These are phyloP conservation scores for Contarinia nasturtii DNA, from an alignment of 1,140 invertebrate genomes.

Conservation along the genomic window DNA sequence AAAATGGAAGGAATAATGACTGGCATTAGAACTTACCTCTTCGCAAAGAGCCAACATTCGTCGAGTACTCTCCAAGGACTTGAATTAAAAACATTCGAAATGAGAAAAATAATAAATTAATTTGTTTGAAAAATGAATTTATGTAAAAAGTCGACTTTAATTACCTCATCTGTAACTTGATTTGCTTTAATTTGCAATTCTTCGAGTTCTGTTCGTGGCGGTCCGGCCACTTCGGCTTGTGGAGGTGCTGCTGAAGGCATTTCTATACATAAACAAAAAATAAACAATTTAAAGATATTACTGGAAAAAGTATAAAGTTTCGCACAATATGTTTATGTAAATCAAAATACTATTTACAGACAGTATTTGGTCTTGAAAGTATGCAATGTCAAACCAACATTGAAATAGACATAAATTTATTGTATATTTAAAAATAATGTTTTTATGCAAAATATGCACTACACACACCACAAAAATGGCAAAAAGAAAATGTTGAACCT, in stretches of 20 bases:
- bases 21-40: constrained; percentile 74
- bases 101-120: not conserved
- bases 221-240: constrained; percentile 22
- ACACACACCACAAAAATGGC: too few species aligned
- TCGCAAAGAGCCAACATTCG: constrained; percentile 91
- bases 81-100: constrained; percentile 28
- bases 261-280: constrained; percentile 21
- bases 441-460: too few species aligned
- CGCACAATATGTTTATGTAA: too few species aligned
- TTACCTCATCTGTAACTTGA: constrained; percentile 79
- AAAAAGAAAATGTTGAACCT: too few species aligned
- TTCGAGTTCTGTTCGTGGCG: constrained; percentile 69
- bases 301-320: too few species aligned
- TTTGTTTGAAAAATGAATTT: constrained; percentile 1
- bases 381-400: too few species aligned
- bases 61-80: constrained; percentile 92
- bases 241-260: constrained; percentile 32
- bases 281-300: not conserved
- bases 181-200: constrained; percentile 74
- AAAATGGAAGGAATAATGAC: not conserved
- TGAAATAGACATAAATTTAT: too few species aligned
- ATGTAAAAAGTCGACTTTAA: constrained; percentile 2
- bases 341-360: too few species aligned
- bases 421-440: too few species aligned
- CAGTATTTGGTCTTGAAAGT: too few species aligned